Base-by-base conservation (phyloP, 2,113 vertebrate genomes). In the Ploceus nigricollis region DNA sequence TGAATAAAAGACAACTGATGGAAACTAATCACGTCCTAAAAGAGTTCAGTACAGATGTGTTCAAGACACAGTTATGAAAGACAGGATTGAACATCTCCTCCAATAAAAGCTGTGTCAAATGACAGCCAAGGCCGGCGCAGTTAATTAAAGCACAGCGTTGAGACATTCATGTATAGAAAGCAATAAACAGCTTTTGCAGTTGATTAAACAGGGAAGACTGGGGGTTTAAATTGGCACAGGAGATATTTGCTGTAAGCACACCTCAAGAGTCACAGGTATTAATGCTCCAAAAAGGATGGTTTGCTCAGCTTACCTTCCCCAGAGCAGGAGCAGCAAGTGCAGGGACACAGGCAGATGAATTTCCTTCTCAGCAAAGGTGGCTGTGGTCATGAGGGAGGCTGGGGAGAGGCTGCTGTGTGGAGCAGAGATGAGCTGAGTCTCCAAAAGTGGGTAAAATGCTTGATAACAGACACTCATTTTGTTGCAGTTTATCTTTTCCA, bases 111-210 rank as follows among this genome's bases (percentile, higher is more conserved):
- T 39, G 40, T 25, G 51, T 53, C 3, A 5, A 96, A 71, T 68
- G 79, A 83, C 93, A 95, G 79, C 66, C 85, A 45, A 84, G 82
- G 76, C 71, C 10, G 3, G 71, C 3, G 30, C 68, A n/a, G 88
- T 92, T 92, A 96, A 95, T 95, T 91, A 91, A 92, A 89, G 86
- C 3, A 0, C 3, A 2, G 65, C 13, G 0, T 51, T 57, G 76
- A 94, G 96, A 96, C 72, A 12, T 18, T 96, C 63, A 15, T 54
- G 28, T 66, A 63, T 13, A 35, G 78, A 87, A 89, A 87, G 83
- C 89, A 96, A 95, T 95, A 93, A 95, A 94, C 73, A 94, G 53
- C 50, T 90, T 87, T 50, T 89, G 83, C 73, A 87, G 77, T 87
- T 94, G 90, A 95, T 96, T 95, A 95, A 94, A 89, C 68, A 88